Conservation (phyloP, 2,888 invertebrate genomes). For the Callyntrura sp. region DNA sequence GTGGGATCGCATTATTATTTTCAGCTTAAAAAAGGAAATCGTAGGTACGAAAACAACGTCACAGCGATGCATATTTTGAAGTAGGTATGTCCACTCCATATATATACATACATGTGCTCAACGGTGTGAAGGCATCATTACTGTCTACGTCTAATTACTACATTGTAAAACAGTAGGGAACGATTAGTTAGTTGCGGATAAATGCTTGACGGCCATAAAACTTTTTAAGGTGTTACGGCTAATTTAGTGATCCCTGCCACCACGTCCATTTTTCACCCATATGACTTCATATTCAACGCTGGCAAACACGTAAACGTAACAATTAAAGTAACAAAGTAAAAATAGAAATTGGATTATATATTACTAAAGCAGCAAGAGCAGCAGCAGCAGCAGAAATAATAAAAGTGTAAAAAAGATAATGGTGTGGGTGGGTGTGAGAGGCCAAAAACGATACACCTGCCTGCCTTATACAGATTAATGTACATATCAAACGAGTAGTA, state of each 20-base stretch:
- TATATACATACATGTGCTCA: too few relatives aligned
- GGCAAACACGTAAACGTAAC: background rate
- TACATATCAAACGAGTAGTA: background rate
- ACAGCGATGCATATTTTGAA: too few relatives aligned
- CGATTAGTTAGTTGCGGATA: too few relatives aligned
- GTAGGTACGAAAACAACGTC: background rate
- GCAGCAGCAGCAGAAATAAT: too few relatives aligned
- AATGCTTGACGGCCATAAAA: too few relatives aligned
- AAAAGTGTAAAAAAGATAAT: background rate
- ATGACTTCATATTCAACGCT: background rate
- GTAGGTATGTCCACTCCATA: too few relatives aligned
- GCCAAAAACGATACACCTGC: background rate
- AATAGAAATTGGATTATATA: slow-evolving; percentile 30
- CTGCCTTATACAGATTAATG: background rate
- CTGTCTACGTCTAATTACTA: too few relatives aligned
- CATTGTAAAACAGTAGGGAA: too few relatives aligned
- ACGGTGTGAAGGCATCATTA: too few relatives aligned
- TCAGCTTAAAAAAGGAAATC: slow-evolving; percentile 21
- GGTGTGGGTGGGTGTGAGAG: slow-evolving; percentile 38
- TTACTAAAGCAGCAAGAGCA: slow-evolving; percentile 14
- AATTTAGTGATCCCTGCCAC: slow-evolving; percentile 7
- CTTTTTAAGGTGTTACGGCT: background rate
- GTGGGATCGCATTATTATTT: background rate
- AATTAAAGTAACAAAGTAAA: slow-evolving; percentile 12
- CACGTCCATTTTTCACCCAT: background rate